Percentiles rank a stretch among this genome's conserved stretches.
Evolutionary conservation across 2,888 invertebrate species (phyloP).

Genomic region (Pheosia gnoma): DNA sequence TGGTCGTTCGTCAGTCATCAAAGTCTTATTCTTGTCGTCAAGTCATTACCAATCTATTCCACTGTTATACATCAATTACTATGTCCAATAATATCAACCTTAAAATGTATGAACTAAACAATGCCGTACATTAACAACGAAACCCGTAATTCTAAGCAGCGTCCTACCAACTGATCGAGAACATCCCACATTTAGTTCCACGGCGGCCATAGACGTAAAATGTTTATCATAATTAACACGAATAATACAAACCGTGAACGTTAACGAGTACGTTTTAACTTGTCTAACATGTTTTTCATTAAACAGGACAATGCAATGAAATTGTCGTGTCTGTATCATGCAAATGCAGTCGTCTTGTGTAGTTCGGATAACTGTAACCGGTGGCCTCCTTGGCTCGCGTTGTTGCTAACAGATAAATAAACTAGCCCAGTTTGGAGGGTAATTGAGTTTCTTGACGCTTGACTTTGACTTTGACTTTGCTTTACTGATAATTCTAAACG

Average conservation of each 20-base stretch:
- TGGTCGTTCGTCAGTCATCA: too few species aligned
- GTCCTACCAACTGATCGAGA: conserved; percentile 13
- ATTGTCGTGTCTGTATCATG: conserved; percentile 32
- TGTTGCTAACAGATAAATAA: conserved; percentile 31
- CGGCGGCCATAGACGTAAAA: conserved; percentile 26
- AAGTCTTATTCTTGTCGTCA: too few species aligned
- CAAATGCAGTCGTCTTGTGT: conserved; percentile 25
- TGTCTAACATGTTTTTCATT: conserved; percentile 25
- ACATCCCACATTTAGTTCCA: conserved; percentile 19
- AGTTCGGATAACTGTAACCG: conserved; percentile 29
- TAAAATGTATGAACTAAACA: neutral
- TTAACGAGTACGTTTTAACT: conserved; percentile 6
- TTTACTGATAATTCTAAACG: conserved; percentile 22
- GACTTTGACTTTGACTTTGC: too few species aligned
- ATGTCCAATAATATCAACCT: too few species aligned
- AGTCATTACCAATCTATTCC: too few species aligned
- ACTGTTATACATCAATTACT: too few species aligned
- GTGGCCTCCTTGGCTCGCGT: conserved; percentile 23
- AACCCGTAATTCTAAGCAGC: conserved; percentile 17
- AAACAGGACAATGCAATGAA: conserved; percentile 28
- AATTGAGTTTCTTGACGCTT: conserved; percentile 25
- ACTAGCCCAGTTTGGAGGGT: conserved; percentile 28
- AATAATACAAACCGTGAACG: conserved; percentile 23
- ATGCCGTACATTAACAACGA: neutral
- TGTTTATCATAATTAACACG: conserved; percentile 31